Evolutionary conservation across 1,140 invertebrate species (phyloP).

Genomic region (Drosophila leontia): DNA sequence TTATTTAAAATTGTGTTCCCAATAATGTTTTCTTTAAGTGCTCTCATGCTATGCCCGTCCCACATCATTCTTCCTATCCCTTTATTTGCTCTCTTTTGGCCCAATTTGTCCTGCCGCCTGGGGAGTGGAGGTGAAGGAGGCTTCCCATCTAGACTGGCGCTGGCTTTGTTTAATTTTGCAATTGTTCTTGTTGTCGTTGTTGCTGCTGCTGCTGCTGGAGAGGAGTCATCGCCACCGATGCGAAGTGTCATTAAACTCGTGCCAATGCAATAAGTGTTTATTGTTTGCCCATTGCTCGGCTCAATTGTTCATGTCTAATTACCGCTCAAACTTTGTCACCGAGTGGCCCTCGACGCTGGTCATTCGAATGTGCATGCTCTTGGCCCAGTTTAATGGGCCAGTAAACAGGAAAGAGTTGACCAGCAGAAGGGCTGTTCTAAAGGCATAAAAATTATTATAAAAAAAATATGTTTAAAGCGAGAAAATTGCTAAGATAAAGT

Average conservation of each 20-base stretch:
- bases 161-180: constrained; percentile 60
- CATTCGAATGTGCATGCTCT: constrained; percentile 2
- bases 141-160: constrained; percentile 9
- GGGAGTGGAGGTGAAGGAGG: background rate
- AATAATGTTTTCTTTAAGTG: background rate
- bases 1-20: no score
- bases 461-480: background rate
- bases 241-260: constrained; percentile 58
- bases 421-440: background rate
- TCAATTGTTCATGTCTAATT: constrained; percentile 55
- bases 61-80: background rate
- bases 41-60: background rate
- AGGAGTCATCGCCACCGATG: constrained; percentile 48
- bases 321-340: constrained; percentile 43
- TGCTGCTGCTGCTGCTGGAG: background rate
- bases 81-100: constrained; percentile 35
- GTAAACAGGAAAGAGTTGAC: background rate
- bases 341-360: constrained; percentile 18
- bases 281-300: constrained; percentile 45
- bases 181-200: constrained; percentile 28
- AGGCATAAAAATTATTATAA: no score
- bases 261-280: constrained; percentile 57
- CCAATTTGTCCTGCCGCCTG: constrained; percentile 34
- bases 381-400: constrained; percentile 17
- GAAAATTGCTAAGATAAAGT: background rate